Evolutionary conservation across 2,113 vertebrate genomes (phyloP).

Genomic region (Hypanus sabinus): DNA sequence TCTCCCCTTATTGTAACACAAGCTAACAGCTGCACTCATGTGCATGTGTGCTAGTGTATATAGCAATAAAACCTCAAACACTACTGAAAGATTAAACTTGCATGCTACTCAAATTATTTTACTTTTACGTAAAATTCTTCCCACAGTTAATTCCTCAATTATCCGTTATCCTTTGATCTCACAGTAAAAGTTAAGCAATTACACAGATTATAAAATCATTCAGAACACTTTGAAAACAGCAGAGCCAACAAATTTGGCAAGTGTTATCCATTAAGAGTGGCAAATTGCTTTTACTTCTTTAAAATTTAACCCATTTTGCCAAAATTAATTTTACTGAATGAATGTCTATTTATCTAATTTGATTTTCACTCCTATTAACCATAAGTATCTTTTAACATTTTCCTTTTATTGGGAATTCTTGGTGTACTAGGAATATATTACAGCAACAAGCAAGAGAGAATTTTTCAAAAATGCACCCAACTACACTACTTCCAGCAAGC

Average conservation of each 20-base stretch:
- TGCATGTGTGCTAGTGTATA: neutral
- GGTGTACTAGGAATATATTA: too few species aligned
- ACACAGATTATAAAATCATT: conserved; percentile 16
- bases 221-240: neutral
- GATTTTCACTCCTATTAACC: neutral
- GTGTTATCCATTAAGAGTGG: neutral
- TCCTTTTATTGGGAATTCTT: neutral
- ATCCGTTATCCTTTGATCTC: neutral
- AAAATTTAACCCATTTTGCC: neutral
- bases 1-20: neutral
- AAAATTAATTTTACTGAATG: neutral
- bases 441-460: too few species aligned
- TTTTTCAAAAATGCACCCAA: neutral
- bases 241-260: neutral
- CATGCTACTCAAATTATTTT: neutral
- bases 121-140: neutral
- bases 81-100: neutral
- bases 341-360: neutral
- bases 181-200: conserved; percentile 10
- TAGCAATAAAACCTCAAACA: neutral
- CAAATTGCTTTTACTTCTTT: neutral
- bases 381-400: neutral
- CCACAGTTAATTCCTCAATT: neutral
- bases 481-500: neutral
- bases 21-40: neutral